Base-by-base conservation (phyloP, 2,888 invertebrate genomes). In the Cantharis rustica region DNA sequence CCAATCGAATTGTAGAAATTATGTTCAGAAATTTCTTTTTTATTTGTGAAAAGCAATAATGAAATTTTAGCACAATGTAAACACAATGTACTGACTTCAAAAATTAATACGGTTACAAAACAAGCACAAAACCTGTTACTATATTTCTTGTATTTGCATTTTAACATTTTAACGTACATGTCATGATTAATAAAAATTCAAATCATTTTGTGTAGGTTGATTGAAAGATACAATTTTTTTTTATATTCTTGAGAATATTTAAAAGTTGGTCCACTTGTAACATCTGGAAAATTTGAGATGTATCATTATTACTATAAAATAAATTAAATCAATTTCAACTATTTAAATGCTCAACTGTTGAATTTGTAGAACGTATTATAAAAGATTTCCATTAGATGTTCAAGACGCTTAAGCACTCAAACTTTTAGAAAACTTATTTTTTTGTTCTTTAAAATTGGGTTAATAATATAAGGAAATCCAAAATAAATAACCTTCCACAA, bases 351-450 rank as follows among this genome's bases (percentile, higher is more conserved):
- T 47, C n/a, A 47, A 47, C n/a, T 5, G 7, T 47, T 47, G 3
- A 31, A 31, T 4, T 47, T 47, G 7, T 47, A 2, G n/a, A 47
- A 47, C 47, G 1, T 47, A 47, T 26, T 11, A 27, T 13, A 13
- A 31, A 31, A 13, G 31, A 4, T 31, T 13, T 11, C 3, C 13
- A 27, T 27, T 27, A 27, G 3, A 2, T 27, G n/a, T 47, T 13
- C 11, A n/a, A 47, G 0, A n/a, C n/a, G 7, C n/a, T n/a, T 0
- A n/a, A n/a, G n/a, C 1, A 5, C 47, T 7, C 7, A 1, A 0
- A n/a, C n/a, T 47, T 47, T n/a, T 47, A 7, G 13, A 31, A n/a
- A 47, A 47, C 1, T n/a, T 5, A n/a, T n/a, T 47, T n/a, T 47
- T n/a, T 47, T 47, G n/a, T 47, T 47, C n/a, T 47, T 47, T n/a